Percentiles rank a stretch among this genome's conserved stretches.
These are phyloP conservation scores for Cheirogaleus medius DNA, from an alignment of 2,113 vertebrate species.

Conservation along the genomic window DNA sequence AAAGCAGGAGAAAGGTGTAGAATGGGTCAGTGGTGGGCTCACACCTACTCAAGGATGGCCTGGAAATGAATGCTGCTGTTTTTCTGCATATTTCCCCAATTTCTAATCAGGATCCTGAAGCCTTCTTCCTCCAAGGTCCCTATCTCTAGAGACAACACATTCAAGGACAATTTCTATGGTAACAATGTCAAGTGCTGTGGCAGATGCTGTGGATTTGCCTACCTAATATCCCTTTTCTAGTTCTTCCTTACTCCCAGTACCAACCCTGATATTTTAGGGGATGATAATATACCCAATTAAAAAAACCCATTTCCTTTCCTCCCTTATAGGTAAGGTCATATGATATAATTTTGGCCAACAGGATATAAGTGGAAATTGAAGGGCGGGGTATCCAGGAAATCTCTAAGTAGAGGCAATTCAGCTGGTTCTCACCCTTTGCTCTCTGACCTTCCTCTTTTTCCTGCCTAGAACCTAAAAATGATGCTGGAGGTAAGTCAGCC, in stretches of 20 bases:
- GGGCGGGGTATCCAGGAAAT: neutral
- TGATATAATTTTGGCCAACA: neutral
- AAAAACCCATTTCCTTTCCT: neutral
- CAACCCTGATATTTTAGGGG: neutral
- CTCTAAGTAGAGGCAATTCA: neutral
- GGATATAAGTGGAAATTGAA: neutral
- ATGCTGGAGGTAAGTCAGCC: neutral
- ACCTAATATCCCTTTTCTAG: neutral
- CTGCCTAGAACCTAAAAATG: neutral
- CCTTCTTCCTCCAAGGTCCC: neutral
- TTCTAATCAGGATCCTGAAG: neutral
- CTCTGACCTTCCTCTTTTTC: neutral
- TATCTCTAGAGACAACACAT: neutral
- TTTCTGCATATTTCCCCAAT: neutral
- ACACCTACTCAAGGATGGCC: too few species aligned
- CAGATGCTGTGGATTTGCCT: neutral
- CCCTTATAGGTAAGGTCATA: neutral
- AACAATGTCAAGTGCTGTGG: accelerated
- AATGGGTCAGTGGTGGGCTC: accelerated
- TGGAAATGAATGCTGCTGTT: neutral
- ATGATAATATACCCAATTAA: neutral
- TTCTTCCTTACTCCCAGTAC: neutral
- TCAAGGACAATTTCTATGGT: neutral
- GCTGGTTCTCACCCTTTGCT: neutral
- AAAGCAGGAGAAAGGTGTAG: neutral